Percentiles rank a stretch among this genome's conserved stretches.
Conservation (phyloP, 2,888 invertebrate genomes). For the Micropterix aruncella region DNA sequence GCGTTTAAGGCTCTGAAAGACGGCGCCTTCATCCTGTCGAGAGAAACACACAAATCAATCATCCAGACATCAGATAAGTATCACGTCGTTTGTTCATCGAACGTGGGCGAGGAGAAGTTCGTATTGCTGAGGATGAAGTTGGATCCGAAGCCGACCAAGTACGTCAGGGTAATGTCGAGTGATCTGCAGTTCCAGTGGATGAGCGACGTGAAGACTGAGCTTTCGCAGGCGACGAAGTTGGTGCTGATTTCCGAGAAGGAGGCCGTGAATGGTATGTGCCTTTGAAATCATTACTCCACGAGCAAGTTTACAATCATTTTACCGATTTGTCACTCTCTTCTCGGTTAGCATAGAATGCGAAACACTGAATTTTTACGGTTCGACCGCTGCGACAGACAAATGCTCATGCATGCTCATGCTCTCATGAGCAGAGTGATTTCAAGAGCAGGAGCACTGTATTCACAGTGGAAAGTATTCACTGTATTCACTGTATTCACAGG, state of each 20-base stretch:
- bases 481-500: too few species aligned
- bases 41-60: constrained; percentile 23
- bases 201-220: constrained; percentile 14
- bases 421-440: too few species aligned
- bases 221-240: constrained; percentile 17
- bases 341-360: too few species aligned
- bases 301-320: too few species aligned
- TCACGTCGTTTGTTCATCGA: constrained; percentile 15
- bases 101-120: constrained; percentile 19
- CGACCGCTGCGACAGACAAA: too few species aligned
- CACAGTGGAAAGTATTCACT: too few species aligned
- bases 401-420: too few species aligned
- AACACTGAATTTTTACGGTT: too few species aligned
- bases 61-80: constrained; percentile 17
- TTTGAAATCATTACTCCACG: too few species aligned
- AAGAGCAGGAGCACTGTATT: too few species aligned
- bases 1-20: constrained; percentile 21
- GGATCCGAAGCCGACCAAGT: constrained; percentile 9
- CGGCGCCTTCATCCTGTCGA: constrained; percentile 28
- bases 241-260: constrained; percentile 42
- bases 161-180: constrained; percentile 16
- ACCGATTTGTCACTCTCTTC: too few species aligned
- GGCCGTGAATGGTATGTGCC: constrained; percentile 46
- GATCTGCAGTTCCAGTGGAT: constrained; percentile 20
- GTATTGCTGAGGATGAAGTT: constrained; percentile 18